Evolutionary conservation across 2,113 vertebrate species (phyloP).

Genomic region (Hipposideros armiger): DNA sequence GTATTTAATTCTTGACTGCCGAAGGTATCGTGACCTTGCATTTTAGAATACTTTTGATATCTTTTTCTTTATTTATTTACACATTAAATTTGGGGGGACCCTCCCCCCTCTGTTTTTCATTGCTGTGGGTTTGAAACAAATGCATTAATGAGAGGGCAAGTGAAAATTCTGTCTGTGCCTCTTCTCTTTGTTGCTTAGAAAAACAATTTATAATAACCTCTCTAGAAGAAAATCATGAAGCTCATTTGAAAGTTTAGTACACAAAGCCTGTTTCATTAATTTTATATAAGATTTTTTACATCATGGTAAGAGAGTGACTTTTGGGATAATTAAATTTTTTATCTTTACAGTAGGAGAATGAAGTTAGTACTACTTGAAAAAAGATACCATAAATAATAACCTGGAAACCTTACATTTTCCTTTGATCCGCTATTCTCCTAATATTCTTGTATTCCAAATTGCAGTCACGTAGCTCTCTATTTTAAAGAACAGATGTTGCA

Average conservation of each 20-base stretch:
- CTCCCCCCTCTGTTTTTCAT: constrained; percentile 39
- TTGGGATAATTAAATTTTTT: constrained; percentile 37
- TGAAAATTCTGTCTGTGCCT: constrained; percentile 46
- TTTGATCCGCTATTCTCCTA: not conserved
- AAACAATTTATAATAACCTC: constrained; percentile 65
- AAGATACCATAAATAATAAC: not conserved
- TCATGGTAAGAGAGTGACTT: not conserved
- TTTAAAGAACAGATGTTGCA: constrained; percentile 41
- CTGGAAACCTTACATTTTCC: constrained; percentile 29
- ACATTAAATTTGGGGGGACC: constrained; percentile 7
- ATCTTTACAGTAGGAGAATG: constrained; percentile 27
- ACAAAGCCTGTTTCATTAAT: constrained; percentile 55
- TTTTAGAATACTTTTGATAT: constrained; percentile 31
- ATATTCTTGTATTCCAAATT: not conserved
- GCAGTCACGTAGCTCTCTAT: not conserved
- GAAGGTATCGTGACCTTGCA: constrained; percentile 41
- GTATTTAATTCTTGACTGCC: constrained; percentile 44
- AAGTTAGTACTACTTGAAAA: constrained; percentile 47
- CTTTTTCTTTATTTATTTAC: constrained; percentile 39
- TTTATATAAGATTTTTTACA: constrained; percentile 38
- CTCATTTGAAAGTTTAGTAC: constrained; percentile 39
- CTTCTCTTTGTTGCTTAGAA: constrained; percentile 69
- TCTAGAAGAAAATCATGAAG: constrained; percentile 64
- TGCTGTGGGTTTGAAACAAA: constrained; percentile 61
- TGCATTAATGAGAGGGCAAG: constrained; percentile 11